Conservation (phyloP, 1,140 invertebrate species). For the Brachionus paranguensis region DNA sequence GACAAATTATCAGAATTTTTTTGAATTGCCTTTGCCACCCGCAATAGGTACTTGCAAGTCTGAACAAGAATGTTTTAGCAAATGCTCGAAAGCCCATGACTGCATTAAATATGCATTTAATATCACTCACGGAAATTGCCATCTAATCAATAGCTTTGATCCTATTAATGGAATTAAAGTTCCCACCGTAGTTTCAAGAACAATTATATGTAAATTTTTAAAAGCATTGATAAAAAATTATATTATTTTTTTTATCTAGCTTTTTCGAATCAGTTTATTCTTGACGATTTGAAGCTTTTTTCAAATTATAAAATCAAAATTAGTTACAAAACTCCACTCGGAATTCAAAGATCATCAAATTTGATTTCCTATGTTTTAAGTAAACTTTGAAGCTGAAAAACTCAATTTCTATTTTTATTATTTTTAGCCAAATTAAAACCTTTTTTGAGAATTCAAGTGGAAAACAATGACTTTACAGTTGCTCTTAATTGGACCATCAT, state of each 20-base stretch:
- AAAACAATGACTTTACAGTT: slow-evolving; percentile 1
- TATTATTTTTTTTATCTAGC: not conserved
- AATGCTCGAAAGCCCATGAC: not conserved
- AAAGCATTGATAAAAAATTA: not conserved
- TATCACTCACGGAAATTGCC: not conserved
- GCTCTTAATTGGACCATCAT: not conserved
- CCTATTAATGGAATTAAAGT: not conserved
- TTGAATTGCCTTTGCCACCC: not conserved
- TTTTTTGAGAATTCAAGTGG: not conserved
- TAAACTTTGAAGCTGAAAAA: not conserved
- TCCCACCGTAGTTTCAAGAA: not conserved
- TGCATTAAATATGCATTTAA: slow-evolving; percentile 24
- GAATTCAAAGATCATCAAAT: not conserved
- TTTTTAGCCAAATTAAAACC: slow-evolving; percentile 12
- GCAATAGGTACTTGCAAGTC: not conserved
- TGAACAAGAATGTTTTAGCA: not conserved
- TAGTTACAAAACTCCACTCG: slow-evolving; percentile 1
- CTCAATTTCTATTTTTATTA: not conserved
- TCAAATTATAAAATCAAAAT: slow-evolving; percentile 37
- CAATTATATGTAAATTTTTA: slow-evolving; percentile 19
- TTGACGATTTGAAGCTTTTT: not conserved
- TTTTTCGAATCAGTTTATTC: not conserved
- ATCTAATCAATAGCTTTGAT: not conserved
- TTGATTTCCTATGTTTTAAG: not conserved
- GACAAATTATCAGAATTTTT: not conserved